Conservation (phyloP, 2,113 vertebrate species). For the Paramisgurnus dabryanus region DNA sequence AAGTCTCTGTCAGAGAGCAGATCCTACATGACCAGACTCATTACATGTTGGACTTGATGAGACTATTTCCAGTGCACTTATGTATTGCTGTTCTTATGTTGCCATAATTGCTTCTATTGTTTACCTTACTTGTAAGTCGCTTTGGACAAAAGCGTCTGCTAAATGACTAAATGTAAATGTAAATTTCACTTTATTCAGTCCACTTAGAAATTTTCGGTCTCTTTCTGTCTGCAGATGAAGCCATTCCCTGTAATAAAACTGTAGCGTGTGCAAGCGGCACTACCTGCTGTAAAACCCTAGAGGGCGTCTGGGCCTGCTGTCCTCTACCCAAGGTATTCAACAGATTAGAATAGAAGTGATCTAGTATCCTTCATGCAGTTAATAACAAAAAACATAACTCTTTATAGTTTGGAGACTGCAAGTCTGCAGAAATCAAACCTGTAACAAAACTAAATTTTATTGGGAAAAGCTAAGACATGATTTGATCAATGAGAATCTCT, state of each 20-base stretch:
- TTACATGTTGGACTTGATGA: no score
- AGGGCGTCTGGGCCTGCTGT: conserved; percentile 74
- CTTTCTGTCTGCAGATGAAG: not conserved
- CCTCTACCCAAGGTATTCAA: conserved; percentile 64
- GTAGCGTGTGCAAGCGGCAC: conserved; percentile 72
- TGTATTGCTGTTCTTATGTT: no score
- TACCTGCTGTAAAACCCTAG: conserved; percentile 77
- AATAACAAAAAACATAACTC: not conserved
- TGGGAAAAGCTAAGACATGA: no score
- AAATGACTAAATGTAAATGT: no score
- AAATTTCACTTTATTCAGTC: not conserved
- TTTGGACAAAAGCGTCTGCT: no score
- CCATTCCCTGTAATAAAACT: conserved; percentile 67
- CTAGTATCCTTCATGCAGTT: not conserved
- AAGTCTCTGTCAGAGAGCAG: no score
- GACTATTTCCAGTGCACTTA: no score
- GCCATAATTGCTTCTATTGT: no score
- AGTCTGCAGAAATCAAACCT: not conserved
- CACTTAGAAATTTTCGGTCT: not conserved
- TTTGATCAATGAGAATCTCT: not conserved
- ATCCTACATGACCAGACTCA: no score
- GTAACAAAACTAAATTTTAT: no score
- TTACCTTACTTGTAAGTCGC: no score
- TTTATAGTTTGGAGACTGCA: no score
- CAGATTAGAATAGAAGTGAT: not conserved